phyloP scores from a whole-genome alignment of 2,888 invertebrate species.

The Nemurella pictetii region DNA sequence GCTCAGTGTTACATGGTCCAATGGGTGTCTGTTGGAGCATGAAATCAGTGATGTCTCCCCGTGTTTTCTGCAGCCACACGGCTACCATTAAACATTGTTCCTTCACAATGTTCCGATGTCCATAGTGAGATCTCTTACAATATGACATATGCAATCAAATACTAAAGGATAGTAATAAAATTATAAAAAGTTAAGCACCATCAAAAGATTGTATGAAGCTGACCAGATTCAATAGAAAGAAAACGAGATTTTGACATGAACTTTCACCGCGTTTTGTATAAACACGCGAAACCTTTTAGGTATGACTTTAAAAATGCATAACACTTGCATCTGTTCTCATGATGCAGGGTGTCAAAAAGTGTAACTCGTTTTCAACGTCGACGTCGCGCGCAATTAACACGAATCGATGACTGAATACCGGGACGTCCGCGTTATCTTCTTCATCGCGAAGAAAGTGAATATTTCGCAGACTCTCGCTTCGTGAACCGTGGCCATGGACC shows the following conservation, averaged over 20 bases:
- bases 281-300: background rate
- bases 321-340: background rate
- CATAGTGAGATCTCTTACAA: constrained; percentile 3
- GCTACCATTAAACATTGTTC: background rate
- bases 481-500: background rate
- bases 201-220: background rate
- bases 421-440: background rate
- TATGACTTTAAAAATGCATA: background rate
- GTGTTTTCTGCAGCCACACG: background rate
- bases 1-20: constrained; percentile 21
- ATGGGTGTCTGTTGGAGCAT: background rate
- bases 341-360: background rate
- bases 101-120: background rate
- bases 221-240: background rate
- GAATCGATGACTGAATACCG: background rate
- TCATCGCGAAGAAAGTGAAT: background rate
- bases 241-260: constrained; percentile 1
- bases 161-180: background rate
- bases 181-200: constrained; percentile 8
- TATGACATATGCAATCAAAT: constrained; percentile 7
- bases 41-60: constrained; percentile 14
- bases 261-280: background rate
- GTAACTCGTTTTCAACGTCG: background rate
- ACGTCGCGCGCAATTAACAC: background rate
- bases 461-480: background rate